Percentiles rank a stretch among this genome's conserved stretches.
phyloP scores from a whole-genome alignment of 2,888 invertebrate genomes.

The Ommatoiulus sabulosus region DNA sequence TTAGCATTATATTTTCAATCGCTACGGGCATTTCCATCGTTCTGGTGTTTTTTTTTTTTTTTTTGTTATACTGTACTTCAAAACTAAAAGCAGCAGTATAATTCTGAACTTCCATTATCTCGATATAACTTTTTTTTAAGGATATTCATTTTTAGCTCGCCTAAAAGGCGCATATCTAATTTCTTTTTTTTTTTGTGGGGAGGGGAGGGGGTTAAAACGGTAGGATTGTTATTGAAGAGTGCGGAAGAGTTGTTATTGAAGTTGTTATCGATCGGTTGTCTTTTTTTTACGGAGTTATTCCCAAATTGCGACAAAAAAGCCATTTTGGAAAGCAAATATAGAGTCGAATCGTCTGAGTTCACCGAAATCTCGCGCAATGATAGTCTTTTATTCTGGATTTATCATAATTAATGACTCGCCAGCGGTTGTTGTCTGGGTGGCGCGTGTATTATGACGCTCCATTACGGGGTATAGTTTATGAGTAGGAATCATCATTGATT shows the following conservation, averaged over 20 bases:
- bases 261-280: neutral
- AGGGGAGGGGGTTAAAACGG: neutral
- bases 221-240: neutral
- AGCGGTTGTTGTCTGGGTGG: slow-evolving; percentile 3
- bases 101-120: neutral
- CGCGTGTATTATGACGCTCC: neutral
- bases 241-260: neutral
- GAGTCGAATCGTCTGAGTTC: neutral
- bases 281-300: neutral
- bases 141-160: neutral
- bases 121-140: neutral
- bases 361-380: neutral
- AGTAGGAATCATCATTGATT: slow-evolving; percentile 11
- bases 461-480: neutral
- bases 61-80: neutral
- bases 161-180: neutral
- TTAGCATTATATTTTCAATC: neutral
- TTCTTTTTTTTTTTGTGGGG: neutral
- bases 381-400: neutral
- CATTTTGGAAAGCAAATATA: slow-evolving; percentile 24
- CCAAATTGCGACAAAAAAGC: slow-evolving; percentile 29
- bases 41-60: too few species aligned
- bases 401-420: slow-evolving; percentile 40
- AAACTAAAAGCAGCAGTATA: neutral
- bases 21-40: too few species aligned